Base-by-base conservation (phyloP, 2,113 vertebrate genomes). In the Balaenoptera acutorostrata region DNA sequence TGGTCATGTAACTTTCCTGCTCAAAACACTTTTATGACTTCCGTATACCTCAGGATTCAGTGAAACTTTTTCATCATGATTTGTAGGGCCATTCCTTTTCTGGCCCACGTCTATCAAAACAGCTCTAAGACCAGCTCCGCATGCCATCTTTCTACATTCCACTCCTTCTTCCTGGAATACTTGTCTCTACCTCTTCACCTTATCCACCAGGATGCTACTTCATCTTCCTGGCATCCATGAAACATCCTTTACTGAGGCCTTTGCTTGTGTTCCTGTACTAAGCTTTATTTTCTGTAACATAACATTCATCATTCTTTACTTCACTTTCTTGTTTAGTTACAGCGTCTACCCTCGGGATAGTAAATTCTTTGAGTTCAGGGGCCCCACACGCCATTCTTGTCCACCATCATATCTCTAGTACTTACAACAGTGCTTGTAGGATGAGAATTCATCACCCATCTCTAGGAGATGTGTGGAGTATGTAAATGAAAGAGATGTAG, bases 161-260 rank as follows among this genome's bases (percentile, higher is more conserved):
- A 5, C 3, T 21, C 17, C 82, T 88, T 55, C n/a, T 80, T 85
- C n/a, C 36, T 17, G 23, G 36, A n/a, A 55, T 36, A 20, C 1
- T 78, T 0, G 10, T 8, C 11, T 13, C n/a, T 36, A 1, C 6
- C 9, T 59, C 11, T 59, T 78, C 18, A n/a, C n/a, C 11, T 44
- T 55, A 57, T 49, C 13, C 0, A 20, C 8, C 1, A 27, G 36
- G 14, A 9, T 31, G 29, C 3, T 3, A 6, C 5, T 23, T 68
- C 13, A 52, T 36, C 27, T 74, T 15, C 2, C 17, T 39, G 25
- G 6, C 14, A 44, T 66, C 46, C 31, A 29, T 20, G 61, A 55
- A 52, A 5, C 8, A 71, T 39, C 64, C 8, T 74, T 46, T 33
- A 52, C 83, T 88, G 15, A 18, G 13, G 11, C 12, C 8, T 11